A percentile compares a stretch with the other conserved stretches of the same genome.
phyloP scores from a whole-genome alignment of 2,888 invertebrate species.

The Liodrosophila aerea region DNA sequence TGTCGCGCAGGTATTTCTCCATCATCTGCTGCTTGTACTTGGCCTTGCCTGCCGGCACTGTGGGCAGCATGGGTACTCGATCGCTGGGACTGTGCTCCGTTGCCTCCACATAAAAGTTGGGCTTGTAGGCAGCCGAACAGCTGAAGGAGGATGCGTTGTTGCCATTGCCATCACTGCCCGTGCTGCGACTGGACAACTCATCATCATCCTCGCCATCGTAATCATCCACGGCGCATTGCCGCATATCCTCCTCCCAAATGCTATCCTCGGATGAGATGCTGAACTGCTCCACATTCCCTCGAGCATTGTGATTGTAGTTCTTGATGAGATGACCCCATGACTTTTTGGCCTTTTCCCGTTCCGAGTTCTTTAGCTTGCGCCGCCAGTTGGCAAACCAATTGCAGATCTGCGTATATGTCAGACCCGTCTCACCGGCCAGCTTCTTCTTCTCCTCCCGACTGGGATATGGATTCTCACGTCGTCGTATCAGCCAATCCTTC shows the following conservation, averaged over 20 bases:
- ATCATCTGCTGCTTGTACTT: slow-evolving; percentile 86
- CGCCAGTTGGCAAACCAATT: slow-evolving; percentile 94
- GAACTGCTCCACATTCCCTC: slow-evolving; percentile 91
- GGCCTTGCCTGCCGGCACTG: slow-evolving; percentile 60
- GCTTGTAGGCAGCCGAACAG: slow-evolving; percentile 39
- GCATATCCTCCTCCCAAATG: slow-evolving; percentile 87
- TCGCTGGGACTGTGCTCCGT: slow-evolving; percentile 13
- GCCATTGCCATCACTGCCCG: slow-evolving; percentile 64
- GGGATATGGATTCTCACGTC: slow-evolving; percentile 90
- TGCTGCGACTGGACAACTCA: slow-evolving; percentile 64
- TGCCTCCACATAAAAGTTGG: slow-evolving; percentile 63
- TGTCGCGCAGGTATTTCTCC: slow-evolving; percentile 85
- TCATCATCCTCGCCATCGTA: slow-evolving; percentile 58
- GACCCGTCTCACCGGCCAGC: slow-evolving; percentile 88
- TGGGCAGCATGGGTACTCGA: slow-evolving; percentile 50
- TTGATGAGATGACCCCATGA: slow-evolving; percentile 89
- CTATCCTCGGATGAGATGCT: slow-evolving; percentile 90
- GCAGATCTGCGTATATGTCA: slow-evolving; percentile 90
- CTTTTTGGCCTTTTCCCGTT: slow-evolving; percentile 86
- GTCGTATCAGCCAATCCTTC: slow-evolving; percentile 89
- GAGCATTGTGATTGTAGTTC: slow-evolving; percentile 88
- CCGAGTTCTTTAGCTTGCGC: slow-evolving; percentile 89
- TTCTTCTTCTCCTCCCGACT: slow-evolving; percentile 90
- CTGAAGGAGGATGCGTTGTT: slow-evolving; percentile 39
- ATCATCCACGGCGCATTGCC: slow-evolving; percentile 62